Percentiles rank a stretch among this genome's conserved stretches.
Evolutionary conservation across 2,113 vertebrate genomes (phyloP).

Genomic region (Desmodus rotundus): DNA sequence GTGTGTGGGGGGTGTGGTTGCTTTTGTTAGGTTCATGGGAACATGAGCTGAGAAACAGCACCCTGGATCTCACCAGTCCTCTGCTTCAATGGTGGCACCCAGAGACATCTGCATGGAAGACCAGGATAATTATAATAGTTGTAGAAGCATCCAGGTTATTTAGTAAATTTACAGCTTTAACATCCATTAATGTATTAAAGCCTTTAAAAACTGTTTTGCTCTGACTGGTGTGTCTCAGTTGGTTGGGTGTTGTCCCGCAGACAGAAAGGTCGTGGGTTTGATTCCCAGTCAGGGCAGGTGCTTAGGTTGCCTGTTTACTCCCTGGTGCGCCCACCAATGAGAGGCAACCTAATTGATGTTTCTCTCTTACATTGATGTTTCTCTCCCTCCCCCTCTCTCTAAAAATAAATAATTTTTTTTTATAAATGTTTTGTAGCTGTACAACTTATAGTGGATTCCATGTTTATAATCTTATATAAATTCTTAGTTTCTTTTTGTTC

Average conservation of each 20-base stretch:
- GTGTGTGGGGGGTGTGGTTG: neutral
- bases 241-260: too few species aligned
- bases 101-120: neutral
- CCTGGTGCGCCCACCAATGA: too few species aligned
- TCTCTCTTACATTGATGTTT: too few species aligned
- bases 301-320: too few species aligned
- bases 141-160: neutral
- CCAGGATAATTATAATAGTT: neutral
- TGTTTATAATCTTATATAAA: neutral
- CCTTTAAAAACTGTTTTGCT: neutral
- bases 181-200: neutral
- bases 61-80: neutral
- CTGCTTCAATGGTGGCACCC: neutral
- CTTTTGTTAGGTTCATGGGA: neutral
- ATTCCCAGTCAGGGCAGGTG: too few species aligned
- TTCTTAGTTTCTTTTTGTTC: neutral
- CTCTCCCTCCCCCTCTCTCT: too few species aligned
- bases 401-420: too few species aligned
- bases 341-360: too few species aligned
- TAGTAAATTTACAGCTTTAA: conserved; percentile 2
- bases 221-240: too few species aligned
- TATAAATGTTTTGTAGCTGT: neutral
- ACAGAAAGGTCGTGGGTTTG: too few species aligned
- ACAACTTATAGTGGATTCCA: neutral
- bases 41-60: neutral